Evolutionary conservation across 2,888 invertebrate genomes (phyloP), one percentile per base, ranked within the genome.

Genomic region (Vannuccia rotundouncinata): DNA sequence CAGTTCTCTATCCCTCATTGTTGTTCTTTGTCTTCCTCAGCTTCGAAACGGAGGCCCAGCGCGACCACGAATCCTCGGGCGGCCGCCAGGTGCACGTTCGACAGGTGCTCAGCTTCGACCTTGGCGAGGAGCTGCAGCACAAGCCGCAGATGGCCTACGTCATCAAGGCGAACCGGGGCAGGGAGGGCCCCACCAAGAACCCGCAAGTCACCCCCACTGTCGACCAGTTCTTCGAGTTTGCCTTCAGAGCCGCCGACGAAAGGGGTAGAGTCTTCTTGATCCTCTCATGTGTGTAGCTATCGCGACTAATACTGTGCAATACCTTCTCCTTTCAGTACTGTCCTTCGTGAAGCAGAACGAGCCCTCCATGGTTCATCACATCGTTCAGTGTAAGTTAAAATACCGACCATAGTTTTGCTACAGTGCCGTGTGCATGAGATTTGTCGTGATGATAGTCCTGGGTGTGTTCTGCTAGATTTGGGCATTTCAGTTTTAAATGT

Each of bases 81-180:
- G 59, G 59, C n/a, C 28, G 13, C 22, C 29, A 77, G 45, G 29
- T 79, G 2, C 66, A 79, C 31, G 73, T 80, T 59, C 45, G 79
- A 60, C 79, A 80, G 5, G 80, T 80, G n/a, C 25, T 80, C 0
- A 80, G 60, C 80, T 79, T 80, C 27, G 80, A 80, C 45, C 59
- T 80, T 28, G 80, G 80, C 27, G 31, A 31, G 22, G 30, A 80
- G 30, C 79, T 66, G 30, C 80, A 80, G 31, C 66, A 45, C 59
- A 31, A 29, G 17, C 80, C 79, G 13, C 80, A 80, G 25, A 59
- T 80, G 59, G 80, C 78, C 29, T 79, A 80, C 59, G 80, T 80
- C 29, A 22, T 80, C 2, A 66, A 66, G 29, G 74, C 73, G 29
- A 79, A 79, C 29, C 1, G 66, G 30, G 79, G 79, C 28, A 74